A percentile compares a stretch with the other conserved stretches of the same genome.
Evolutionary conservation across 2,113 vertebrate genomes (phyloP).

Genomic region (Shinisaurus crocodilurus): DNA sequence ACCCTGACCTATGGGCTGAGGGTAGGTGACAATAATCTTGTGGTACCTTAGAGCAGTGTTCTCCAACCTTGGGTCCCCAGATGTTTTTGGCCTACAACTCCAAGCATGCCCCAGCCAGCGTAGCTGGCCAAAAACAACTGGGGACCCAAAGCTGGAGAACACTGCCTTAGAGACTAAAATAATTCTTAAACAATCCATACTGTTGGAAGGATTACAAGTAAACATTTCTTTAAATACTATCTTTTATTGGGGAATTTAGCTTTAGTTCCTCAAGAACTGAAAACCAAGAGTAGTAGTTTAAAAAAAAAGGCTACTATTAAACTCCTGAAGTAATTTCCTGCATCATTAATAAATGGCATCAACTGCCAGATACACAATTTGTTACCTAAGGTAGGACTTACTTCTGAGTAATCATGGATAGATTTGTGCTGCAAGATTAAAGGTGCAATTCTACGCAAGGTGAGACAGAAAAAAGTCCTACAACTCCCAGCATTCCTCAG

Average conservation of each 20-base stretch:
- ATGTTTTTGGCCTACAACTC: no score
- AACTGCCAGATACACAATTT: not conserved
- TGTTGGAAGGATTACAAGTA: not conserved
- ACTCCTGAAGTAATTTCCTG: not conserved
- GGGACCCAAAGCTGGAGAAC: no score
- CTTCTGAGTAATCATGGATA: no score
- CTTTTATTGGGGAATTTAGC: not conserved
- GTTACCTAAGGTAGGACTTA: not conserved
- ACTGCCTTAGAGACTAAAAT: not conserved
- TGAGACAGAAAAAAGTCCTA: no score
- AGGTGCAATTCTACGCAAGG: no score
- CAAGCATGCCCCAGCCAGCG: no score
- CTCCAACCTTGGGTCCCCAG: no score
- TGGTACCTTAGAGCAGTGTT: not conserved
- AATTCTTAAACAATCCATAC: not conserved
- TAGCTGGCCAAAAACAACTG: no score
- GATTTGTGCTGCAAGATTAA: no score
- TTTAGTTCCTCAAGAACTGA: not conserved
- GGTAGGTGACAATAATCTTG: not conserved
- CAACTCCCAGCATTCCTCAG: no score
- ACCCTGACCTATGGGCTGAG: not conserved
- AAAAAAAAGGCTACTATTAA: not conserved
- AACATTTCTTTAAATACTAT: not conserved
- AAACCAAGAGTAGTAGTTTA: not conserved
- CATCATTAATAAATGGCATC: not conserved